phyloP scores from a whole-genome alignment of 1,140 invertebrate species.

The Drepana arcuata region DNA sequence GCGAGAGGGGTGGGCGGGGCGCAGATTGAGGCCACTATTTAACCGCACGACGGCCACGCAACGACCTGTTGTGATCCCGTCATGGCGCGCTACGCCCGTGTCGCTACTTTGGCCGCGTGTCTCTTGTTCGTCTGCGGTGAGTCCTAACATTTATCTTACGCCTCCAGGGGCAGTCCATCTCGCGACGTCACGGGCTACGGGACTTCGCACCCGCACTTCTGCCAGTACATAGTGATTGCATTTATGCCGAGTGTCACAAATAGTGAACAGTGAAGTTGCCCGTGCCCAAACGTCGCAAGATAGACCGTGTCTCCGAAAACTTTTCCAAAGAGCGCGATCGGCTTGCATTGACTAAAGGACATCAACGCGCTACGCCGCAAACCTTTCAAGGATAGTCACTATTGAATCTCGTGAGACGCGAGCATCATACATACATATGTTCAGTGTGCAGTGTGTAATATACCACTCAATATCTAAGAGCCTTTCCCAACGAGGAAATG shows the following conservation, averaged over 20 bases:
- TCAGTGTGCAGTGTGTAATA: slow-evolving; percentile 30
- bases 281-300: slow-evolving; percentile 40
- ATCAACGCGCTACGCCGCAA: slow-evolving; percentile 31
- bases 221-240: slow-evolving; percentile 45
- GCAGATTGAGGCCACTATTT: slow-evolving; percentile 71
- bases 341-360: slow-evolving; percentile 56
- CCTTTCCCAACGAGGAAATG: slow-evolving; percentile 14
- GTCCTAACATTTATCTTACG: slow-evolving; percentile 67
- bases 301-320: slow-evolving; percentile 41
- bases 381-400: slow-evolving; percentile 55
- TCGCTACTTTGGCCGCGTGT: slow-evolving; percentile 69
- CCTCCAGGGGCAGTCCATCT: slow-evolving; percentile 52
- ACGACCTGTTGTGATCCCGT: slow-evolving; percentile 73
- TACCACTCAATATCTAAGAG: slow-evolving; percentile 1
- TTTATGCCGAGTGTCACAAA: slow-evolving; percentile 40
- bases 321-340: slow-evolving; percentile 43
- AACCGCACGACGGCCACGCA: slow-evolving; percentile 65
- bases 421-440: slow-evolving; percentile 22
- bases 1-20: slow-evolving; percentile 65
- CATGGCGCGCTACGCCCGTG: slow-evolving; percentile 74
- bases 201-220: slow-evolving; percentile 38
- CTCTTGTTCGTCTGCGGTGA: slow-evolving; percentile 71
- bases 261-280: slow-evolving; percentile 64
- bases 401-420: slow-evolving; percentile 35
- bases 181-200: slow-evolving; percentile 48